Percentiles rank a stretch among this genome's conserved stretches.
Evolutionary conservation across 2,113 vertebrate genomes (phyloP).

Genomic region (Cepphus grylle): DNA sequence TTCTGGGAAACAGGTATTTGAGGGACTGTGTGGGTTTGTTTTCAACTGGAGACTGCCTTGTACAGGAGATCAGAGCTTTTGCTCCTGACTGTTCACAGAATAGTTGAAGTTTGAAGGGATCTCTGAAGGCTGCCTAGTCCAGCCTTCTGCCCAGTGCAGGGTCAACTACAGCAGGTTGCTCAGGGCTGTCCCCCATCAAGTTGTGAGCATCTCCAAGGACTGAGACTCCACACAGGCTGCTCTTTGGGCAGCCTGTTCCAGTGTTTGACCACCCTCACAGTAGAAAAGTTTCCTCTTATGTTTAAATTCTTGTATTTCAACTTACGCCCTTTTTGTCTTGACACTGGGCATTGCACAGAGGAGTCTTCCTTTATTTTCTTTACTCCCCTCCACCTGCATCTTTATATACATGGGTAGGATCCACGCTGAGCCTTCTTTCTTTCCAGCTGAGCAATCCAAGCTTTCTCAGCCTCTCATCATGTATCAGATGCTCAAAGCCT

Average conservation of each 20-base stretch:
- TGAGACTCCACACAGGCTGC: not conserved
- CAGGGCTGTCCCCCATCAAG: not conserved
- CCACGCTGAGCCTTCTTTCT: not conserved
- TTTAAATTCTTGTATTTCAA: not conserved
- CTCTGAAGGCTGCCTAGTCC: not conserved
- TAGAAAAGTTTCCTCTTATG: not conserved
- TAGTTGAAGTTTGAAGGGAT: not conserved
- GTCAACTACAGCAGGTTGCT: not conserved
- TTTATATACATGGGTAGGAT: not conserved
- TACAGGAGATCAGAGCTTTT: not conserved
- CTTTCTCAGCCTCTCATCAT: not conserved
- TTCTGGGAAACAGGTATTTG: conserved; percentile 82
- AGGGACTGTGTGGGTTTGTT: not conserved
- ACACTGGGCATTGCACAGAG: not conserved
- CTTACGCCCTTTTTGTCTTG: not conserved
- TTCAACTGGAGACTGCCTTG: not conserved
- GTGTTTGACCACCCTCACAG: not conserved
- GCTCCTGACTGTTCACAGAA: not conserved
- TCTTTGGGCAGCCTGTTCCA: not conserved
- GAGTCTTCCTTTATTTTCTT: not conserved
- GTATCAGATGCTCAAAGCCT: not conserved
- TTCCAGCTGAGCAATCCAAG: not conserved
- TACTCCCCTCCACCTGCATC: not conserved
- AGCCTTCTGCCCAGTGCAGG: not conserved
- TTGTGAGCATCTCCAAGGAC: not conserved